Evolutionary conservation across 1,140 invertebrate species (phyloP).

Genomic region (Pogonognathellus flavescens): DNA sequence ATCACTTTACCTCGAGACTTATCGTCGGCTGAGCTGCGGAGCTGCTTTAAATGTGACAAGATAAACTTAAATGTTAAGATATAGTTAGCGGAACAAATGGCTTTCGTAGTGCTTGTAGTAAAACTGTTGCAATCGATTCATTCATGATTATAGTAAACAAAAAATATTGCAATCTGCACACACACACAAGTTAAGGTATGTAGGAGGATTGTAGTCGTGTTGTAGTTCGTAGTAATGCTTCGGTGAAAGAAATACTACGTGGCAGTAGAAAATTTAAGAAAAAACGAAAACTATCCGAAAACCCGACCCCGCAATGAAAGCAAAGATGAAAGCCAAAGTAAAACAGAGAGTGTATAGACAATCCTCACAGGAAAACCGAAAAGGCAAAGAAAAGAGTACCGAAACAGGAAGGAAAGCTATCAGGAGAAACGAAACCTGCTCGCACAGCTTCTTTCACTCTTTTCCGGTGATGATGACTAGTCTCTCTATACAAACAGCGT

Average conservation of each 20-base stretch:
- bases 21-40: neutral
- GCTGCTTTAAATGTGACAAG: no score
- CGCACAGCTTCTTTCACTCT: conserved; percentile 47
- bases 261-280: conserved; percentile 24
- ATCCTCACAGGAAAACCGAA: conserved; percentile 48
- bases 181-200: neutral
- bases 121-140: conserved; percentile 1
- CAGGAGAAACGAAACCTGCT: conserved; percentile 45
- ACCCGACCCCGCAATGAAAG: conserved; percentile 34
- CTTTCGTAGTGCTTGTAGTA: neutral
- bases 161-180: conserved; percentile 18
- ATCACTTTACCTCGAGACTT: neutral
- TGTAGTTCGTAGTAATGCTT: neutral
- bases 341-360: conserved; percentile 39
- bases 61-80: no score
- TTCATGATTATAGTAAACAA: neutral
- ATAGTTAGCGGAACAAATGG: neutral
- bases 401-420: conserved; percentile 49
- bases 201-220: neutral
- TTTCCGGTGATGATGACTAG: conserved; percentile 49
- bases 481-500: conserved; percentile 42
- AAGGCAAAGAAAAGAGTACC: conserved; percentile 48
- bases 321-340: conserved; percentile 47
- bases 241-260: conserved; percentile 8
- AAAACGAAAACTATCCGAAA: conserved; percentile 28